phyloP scores from a whole-genome alignment of 2,113 vertebrate species.

The Lophura nycthemera region DNA sequence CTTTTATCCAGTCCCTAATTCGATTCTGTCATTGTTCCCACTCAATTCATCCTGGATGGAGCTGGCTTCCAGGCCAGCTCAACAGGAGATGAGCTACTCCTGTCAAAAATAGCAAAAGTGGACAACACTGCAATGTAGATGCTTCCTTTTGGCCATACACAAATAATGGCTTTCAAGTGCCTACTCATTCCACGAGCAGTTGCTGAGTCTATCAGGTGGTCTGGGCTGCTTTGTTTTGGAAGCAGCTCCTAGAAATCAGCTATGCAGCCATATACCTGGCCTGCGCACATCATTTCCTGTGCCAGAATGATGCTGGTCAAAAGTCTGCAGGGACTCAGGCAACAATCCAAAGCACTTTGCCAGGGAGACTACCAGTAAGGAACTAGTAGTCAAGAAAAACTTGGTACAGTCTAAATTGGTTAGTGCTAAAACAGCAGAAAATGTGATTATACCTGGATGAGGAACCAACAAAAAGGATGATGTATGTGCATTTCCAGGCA shows the following conservation, averaged over 20 bases:
- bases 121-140: neutral
- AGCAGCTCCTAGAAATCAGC: neutral
- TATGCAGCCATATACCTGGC: fast-evolving
- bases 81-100: neutral
- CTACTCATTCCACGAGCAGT: neutral
- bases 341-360: neutral
- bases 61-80: neutral
- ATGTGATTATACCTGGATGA: neutral
- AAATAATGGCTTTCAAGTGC: neutral
- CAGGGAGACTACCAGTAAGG: neutral
- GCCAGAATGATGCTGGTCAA: neutral
- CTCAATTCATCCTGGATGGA: neutral
- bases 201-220: neutral
- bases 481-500: neutral
- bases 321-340: neutral
- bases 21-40: neutral
- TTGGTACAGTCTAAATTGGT: neutral
- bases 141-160: neutral
- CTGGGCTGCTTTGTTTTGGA: neutral
- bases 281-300: neutral
- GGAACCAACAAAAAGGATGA: neutral
- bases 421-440: neutral
- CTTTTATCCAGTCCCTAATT: neutral
- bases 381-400: neutral
- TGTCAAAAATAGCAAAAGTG: neutral